Percentiles rank a stretch among this genome's conserved stretches.
Conservation (phyloP, 2,888 invertebrate genomes). For the Drosophila birchii region DNA sequence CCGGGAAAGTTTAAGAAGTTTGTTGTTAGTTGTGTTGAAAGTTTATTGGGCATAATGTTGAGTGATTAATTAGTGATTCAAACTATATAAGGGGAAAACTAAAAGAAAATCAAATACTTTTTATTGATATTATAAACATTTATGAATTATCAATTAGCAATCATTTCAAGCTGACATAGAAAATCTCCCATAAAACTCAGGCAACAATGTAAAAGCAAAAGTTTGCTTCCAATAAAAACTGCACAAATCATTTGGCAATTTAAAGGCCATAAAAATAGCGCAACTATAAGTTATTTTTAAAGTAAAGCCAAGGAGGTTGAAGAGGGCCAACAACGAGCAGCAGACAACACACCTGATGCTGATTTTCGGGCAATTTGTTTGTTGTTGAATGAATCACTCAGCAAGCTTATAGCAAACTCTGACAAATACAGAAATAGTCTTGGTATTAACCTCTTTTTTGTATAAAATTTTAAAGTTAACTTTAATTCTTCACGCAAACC, state of each 20-base stretch:
- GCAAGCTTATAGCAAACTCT: background rate
- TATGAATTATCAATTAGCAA: background rate
- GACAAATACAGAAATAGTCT: background rate
- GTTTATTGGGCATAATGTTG: slow-evolving; percentile 1
- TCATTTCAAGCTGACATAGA: background rate
- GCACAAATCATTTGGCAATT: slow-evolving; percentile 36
- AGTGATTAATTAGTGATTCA: background rate
- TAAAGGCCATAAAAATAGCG: slow-evolving; percentile 28
- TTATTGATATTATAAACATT: background rate
- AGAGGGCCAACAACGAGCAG: background rate
- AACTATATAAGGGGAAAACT: background rate
- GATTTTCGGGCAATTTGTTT: slow-evolving; percentile 27
- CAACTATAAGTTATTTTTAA: slow-evolving; percentile 17
- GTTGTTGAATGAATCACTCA: slow-evolving; percentile 27
- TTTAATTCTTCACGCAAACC: background rate
- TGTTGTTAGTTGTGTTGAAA: slow-evolving; percentile 9
- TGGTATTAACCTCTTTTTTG: slow-evolving; percentile 9
- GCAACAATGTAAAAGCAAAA: background rate
- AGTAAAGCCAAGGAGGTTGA: background rate
- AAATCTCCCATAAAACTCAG: background rate
- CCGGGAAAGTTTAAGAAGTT: slow-evolving; percentile 10
- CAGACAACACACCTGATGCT: slow-evolving; percentile 15
- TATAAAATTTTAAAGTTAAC: background rate
- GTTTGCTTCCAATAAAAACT: slow-evolving; percentile 32
- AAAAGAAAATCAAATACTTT: background rate